Evolutionary conservation across 2,797 vertebrate genomes (phyloP), one percentile per base, ranked within the genome.

Genomic region (Coracias cyanogaster): DNA sequence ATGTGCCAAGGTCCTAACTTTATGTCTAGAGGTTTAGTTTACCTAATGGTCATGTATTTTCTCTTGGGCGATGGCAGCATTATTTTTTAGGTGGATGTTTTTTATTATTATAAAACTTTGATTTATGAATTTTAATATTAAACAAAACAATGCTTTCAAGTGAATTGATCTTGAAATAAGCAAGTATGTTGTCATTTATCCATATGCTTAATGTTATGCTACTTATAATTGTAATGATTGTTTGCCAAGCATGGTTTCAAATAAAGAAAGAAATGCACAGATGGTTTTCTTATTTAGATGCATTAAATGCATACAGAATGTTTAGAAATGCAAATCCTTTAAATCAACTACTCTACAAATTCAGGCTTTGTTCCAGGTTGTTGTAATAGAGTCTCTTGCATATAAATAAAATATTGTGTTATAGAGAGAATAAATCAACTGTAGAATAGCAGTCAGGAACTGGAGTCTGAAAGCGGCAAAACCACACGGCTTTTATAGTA

Each of bases 291-390:
- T 95, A 89, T 92, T 96, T 95, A 94, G 96, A 83, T 82, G 80
- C 57, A 89, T 95, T 92, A 95, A 94, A 97, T 97, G 96, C 93
- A 91, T 85, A 79, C 43, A 33, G 79, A 73, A 72, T 86, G 74
- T 95, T 97, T 96, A 94, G 84, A 93, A 95, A 96, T 96, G 92
- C 86, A 96, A 96, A 96, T 97, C 83, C 79, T 81, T 90, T 94
- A 94, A 91, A 94, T 90, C 91, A 93, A 83, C 85, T 94, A 67
- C 76, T 96, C 94, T 86, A 94, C 73, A 90, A 93, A 91, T 87
- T 86, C 82, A 87, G 95, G 93, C 77, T 86, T 96, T 95, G 48
- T 84, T 97, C 92, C 93, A 95, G 90, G 69, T 58, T 82, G 58
- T 87, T 96, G 76, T 84, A 95, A 87, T 73, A 82, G 46, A 81